Conservation (phyloP, 2,888 invertebrate genomes). For the Tipula helvola region DNA sequence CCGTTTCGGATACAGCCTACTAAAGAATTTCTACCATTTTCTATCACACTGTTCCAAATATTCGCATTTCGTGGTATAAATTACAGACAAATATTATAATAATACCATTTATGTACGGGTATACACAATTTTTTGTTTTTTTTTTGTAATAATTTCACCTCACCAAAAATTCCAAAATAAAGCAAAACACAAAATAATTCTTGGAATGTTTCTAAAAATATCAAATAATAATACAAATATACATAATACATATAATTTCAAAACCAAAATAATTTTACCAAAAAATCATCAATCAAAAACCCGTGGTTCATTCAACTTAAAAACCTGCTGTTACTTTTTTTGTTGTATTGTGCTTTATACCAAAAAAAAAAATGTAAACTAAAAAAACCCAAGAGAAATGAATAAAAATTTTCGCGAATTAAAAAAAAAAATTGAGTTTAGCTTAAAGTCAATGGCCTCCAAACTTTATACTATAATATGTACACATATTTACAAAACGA, state of each 20-base stretch:
- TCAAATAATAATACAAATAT: background rate
- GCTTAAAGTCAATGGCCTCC: background rate
- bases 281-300: background rate
- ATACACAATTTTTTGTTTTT: background rate
- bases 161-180: background rate
- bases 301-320: background rate
- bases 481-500: background rate
- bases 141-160: background rate
- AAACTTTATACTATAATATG: background rate
- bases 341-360: background rate
- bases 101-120: background rate
- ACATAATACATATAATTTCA: background rate
- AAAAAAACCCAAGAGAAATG: background rate
- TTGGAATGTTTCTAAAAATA: background rate
- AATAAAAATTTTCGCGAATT: background rate
- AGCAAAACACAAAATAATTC: background rate
- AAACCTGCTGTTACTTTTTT: background rate
- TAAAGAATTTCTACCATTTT: background rate
- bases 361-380: background rate
- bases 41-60: background rate
- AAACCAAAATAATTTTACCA: background rate
- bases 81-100: background rate
- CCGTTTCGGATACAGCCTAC: background rate
- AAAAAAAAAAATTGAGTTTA: background rate
- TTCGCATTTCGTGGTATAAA: background rate